Base-by-base conservation (phyloP, 2,797 vertebrate species). In the Catostomus latipinnis region DNA sequence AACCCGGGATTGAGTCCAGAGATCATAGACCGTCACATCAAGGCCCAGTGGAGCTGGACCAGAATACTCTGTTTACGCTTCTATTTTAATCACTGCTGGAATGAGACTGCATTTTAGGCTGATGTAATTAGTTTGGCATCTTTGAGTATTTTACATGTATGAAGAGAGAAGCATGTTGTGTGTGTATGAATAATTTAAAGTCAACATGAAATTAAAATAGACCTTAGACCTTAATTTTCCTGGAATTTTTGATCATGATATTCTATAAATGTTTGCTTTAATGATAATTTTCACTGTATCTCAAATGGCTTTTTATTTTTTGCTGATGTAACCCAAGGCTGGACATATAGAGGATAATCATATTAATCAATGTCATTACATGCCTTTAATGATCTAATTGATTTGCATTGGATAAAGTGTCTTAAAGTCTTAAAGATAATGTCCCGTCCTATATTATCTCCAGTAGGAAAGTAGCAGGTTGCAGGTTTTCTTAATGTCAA, bases 1-100 rank as follows among this genome's bases (percentile, higher is more conserved):
- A 93, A 92, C 92, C 93, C 88, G 90, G 91, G 92, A 92, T 80
- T 87, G 78, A 50, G 69, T 92, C 92, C 93, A 93, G 90, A 90
- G 87, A 87, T 86, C 87, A 88, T 90, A 66, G 80, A 83, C 88
- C 81, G 88, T 83, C 87, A 89, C 86, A 88, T 89, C 89, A 86
- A 89, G 90, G 86, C 87, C 87, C 91, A 91, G 90, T 90, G 87
- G 90, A 90, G 85, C 89, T 90, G 90, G 90, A 91, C 86, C 63
- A 75, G 77, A 88, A 57, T 74, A 71, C 13, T 82, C 46, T 71
- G 12, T 82, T 62, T 81, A 54, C 74, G 13, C 78, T 62, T 74
- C 82, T 80, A 82, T 84, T 86, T 86, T 80, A 77, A 71, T 77
- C 73, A 77, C 60, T 82, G 53, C 56, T 71, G 72, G 61, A 74